Evolutionary conservation across 2,797 vertebrate genomes (phyloP).

Genomic region (Epinephelus malabaricus): DNA sequence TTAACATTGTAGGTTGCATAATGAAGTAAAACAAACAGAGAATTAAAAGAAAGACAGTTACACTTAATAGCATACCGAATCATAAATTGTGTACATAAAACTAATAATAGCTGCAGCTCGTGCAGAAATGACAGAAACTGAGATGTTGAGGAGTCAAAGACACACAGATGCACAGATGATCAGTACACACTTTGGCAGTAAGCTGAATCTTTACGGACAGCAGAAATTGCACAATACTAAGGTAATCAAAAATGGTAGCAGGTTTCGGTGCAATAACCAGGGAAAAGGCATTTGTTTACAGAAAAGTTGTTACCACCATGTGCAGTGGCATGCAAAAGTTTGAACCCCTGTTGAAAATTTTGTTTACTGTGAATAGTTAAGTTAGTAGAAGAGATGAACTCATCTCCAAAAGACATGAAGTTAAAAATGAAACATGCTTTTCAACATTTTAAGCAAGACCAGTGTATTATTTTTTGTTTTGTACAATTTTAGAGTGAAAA

Average conservation of each 20-base stretch:
- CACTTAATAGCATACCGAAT: neutral
- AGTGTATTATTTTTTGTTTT: too few species aligned
- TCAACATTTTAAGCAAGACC: too few species aligned
- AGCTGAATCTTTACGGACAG: neutral
- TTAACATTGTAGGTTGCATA: too few species aligned
- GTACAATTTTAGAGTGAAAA: too few species aligned
- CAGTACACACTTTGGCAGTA: neutral
- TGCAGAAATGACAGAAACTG: neutral
- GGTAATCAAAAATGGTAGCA: neutral
- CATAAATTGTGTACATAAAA: too few species aligned
- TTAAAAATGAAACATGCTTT: too few species aligned
- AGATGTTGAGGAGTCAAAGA: neutral
- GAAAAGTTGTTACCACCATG: neutral
- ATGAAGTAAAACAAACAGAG: neutral
- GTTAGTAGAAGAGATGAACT: too few species aligned
- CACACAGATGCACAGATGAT: neutral
- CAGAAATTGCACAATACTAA: neutral
- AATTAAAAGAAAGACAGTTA: neutral
- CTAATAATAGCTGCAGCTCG: neutral
- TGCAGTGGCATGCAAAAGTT: too few species aligned
- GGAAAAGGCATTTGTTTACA: neutral
- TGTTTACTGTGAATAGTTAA: too few species aligned
- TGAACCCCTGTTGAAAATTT: too few species aligned
- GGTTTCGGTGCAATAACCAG: neutral
- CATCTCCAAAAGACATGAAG: too few species aligned